Evolutionary conservation across 2,797 vertebrate genomes (phyloP).

Genomic region (Myiotriccus ornatus): DNA sequence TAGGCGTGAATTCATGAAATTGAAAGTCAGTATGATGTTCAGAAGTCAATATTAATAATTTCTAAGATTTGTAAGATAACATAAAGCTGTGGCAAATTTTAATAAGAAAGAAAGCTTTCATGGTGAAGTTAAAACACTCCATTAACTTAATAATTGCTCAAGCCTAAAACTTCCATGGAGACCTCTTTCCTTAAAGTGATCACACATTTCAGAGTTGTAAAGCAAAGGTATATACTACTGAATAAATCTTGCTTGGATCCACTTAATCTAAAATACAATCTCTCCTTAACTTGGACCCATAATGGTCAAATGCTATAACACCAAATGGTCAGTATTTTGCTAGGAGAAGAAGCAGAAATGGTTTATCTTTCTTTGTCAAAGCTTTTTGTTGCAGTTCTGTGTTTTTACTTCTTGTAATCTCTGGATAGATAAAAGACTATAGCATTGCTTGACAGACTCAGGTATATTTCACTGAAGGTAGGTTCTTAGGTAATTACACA

Average conservation of each 20-base stretch:
- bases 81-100: too few relatives aligned
- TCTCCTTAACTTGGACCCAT: neutral
- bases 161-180: neutral
- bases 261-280: neutral
- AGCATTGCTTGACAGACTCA: neutral
- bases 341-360: neutral
- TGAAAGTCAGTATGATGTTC: neutral
- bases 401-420: neutral
- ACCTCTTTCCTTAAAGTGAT: neutral
- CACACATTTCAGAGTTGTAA: neutral
- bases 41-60: neutral
- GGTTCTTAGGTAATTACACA: neutral
- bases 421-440: neutral
- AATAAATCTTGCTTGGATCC: neutral
- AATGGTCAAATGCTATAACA: neutral
- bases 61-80: neutral
- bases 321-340: neutral
- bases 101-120: neutral
- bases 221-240: neutral
- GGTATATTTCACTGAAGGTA: neutral
- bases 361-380: neutral
- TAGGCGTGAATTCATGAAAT: neutral
- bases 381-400: neutral
- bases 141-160: neutral
- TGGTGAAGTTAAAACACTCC: fast-evolving